Evolutionary conservation across 1,140 invertebrate species (phyloP).

Genomic region (Holcopasites calliopsidis): DNA sequence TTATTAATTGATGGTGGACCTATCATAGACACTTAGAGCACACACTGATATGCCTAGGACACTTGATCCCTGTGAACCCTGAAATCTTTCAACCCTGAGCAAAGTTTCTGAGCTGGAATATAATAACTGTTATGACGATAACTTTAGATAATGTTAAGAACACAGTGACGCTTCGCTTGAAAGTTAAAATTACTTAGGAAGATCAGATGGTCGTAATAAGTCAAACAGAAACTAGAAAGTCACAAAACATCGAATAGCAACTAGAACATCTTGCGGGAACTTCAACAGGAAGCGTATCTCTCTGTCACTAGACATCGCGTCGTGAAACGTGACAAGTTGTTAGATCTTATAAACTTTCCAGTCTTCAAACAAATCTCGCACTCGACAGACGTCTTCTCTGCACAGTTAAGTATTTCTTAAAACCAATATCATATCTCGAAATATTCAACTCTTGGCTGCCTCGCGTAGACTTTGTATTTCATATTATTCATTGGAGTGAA

Average conservation of each 20-base stretch:
- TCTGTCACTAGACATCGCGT: background rate
- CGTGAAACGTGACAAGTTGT: background rate
- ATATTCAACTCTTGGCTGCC: no score
- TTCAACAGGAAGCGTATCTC: background rate
- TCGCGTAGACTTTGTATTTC: no score
- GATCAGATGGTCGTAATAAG: constrained; percentile 14
- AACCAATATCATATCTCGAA: no score
- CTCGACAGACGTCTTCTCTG: background rate
- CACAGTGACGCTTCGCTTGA: background rate
- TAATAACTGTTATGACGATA: background rate
- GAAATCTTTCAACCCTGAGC: no score
- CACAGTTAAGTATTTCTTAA: background rate
- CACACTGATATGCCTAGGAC: no score
- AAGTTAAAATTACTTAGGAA: background rate
- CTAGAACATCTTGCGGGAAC: background rate
- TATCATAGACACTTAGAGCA: no score
- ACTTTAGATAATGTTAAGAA: background rate
- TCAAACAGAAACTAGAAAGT: constrained; percentile 9
- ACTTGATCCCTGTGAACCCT: no score
- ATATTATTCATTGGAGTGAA: no score
- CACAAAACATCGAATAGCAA: constrained; percentile 7
- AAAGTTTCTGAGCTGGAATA: no score
- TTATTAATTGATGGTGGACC: background rate
- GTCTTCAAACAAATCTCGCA: background rate
- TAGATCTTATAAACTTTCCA: background rate